Evolutionary conservation across 2,113 vertebrate species (phyloP).

Genomic region (Hippocampus barbouri): DNA sequence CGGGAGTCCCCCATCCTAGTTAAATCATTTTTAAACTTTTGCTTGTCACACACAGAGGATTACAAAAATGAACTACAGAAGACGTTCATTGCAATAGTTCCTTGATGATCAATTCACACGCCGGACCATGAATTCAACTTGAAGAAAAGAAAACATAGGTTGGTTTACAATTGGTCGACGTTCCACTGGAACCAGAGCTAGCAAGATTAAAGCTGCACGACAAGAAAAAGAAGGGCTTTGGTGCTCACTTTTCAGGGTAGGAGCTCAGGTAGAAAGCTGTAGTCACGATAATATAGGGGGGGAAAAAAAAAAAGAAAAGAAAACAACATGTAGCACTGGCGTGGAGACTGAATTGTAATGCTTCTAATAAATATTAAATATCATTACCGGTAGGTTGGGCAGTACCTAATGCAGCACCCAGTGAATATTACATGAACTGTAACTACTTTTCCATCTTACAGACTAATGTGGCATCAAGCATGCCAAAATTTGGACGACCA

Average conservation of each 20-base stretch:
- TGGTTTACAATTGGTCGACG: background rate
- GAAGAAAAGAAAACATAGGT: background rate
- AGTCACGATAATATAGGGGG: background rate
- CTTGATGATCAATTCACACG: background rate
- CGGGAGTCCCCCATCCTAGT: constrained; percentile 20
- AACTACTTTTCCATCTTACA: background rate
- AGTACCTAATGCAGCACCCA: too few relatives aligned
- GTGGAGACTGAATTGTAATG: background rate
- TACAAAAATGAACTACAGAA: background rate
- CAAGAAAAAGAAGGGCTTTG: background rate
- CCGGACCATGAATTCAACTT: background rate
- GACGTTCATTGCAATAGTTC: background rate
- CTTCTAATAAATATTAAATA: background rate
- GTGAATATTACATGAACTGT: background rate
- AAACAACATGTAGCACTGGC: background rate
- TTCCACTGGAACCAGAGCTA: background rate
- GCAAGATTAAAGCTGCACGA: background rate
- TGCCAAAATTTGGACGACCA: background rate
- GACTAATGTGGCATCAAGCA: background rate
- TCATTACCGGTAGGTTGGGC: too few relatives aligned
- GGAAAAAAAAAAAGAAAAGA: background rate
- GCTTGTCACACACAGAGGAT: constrained; percentile 14
- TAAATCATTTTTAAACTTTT: constrained; percentile 19
- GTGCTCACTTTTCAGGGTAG: too few relatives aligned
- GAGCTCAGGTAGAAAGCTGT: background rate